Evolutionary conservation across 2,888 invertebrate species (phyloP), one percentile per base, ranked within the genome.

Genomic region (Phymatocera aterrima): DNA sequence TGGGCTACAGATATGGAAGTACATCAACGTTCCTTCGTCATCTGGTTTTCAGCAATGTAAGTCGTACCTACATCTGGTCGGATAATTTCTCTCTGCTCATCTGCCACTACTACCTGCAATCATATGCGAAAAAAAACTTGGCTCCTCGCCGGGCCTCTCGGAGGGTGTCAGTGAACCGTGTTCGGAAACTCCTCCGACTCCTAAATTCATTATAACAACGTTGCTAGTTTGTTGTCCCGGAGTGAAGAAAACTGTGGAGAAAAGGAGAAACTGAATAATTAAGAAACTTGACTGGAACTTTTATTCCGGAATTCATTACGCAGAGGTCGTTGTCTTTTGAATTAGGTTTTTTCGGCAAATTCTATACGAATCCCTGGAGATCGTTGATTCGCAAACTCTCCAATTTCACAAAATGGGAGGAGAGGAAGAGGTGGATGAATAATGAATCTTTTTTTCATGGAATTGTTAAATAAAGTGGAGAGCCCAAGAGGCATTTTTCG

Each of bases 11-110:
- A 18, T 64, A 37, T 37, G 64, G 64, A 10, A 37, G 18, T 37
- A 18, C 37, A 64, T 64, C 37, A 64, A 34, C 37, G 64, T 34
- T 2, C n/a, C 34, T 37, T 34, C 79, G 70, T 77, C 78, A 79
- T 43, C 48, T 51, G 80, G 78, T 18, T 77, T 80, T 77, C 77
- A 77, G 61, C 81, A 77, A 81, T 82, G 79, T 82, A 82, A 81
- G 80, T 79, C 83, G 82, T 82, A 37, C 40, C 10, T 68, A 80
- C 82, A 84, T 83, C 83, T 83, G 82, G 79, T 61, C 77, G 75
- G 81, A 80, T 81, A 82, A 83, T 82, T 83, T 82, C n/a, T 37
- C 64, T 12, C 64, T 37, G n/a, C 24, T 6, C 2, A 10, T 28
- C 60, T 8, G 6, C 31, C 60, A 12, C 60, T n/a, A n/a, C n/a